A percentile compares a stretch with the other conserved stretches of the same genome.
Evolutionary conservation across 2,888 invertebrate genomes (phyloP).

Genomic region (Holacanthella duospinosa): DNA sequence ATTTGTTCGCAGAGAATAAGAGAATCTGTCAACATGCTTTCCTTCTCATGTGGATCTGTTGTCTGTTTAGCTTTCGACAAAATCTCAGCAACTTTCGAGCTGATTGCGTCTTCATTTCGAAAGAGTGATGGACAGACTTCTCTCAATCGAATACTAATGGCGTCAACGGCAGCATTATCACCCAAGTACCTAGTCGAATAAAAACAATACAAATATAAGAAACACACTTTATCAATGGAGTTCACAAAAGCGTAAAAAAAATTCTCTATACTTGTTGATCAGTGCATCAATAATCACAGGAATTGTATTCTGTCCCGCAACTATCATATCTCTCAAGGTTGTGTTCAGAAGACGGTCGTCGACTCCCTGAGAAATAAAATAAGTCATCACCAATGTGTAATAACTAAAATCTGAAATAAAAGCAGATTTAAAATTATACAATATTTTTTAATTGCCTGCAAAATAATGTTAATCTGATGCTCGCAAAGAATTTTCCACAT

Average conservation of each 20-base stretch:
- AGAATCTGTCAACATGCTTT: slow-evolving; percentile 31
- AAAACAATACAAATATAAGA: slow-evolving; percentile 1
- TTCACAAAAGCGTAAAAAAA: slow-evolving; percentile 8
- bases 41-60: slow-evolving; percentile 26
- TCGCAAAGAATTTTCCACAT: slow-evolving; percentile 87
- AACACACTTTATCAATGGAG: slow-evolving; percentile 7
- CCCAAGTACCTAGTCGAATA: slow-evolving; percentile 60
- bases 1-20: slow-evolving; percentile 34
- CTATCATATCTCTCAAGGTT: slow-evolving; percentile 60
- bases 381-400: slow-evolving; percentile 17
- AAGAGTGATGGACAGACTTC: slow-evolving; percentile 89
- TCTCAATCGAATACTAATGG: slow-evolving; percentile 74
- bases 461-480: slow-evolving; percentile 74
- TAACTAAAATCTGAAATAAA: too few relatives aligned
- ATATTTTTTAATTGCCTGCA: slow-evolving; percentile 21
- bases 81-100: slow-evolving; percentile 63
- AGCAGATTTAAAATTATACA: background rate
- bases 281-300: slow-evolving; percentile 68
- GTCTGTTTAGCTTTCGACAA: slow-evolving; percentile 30
- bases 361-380: slow-evolving; percentile 45
- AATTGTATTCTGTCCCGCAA: slow-evolving; percentile 66
- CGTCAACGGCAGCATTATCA: slow-evolving; percentile 88
- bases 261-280: slow-evolving; percentile 54
- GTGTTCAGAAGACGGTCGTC: slow-evolving; percentile 50
- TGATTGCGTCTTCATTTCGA: slow-evolving; percentile 87